Percentiles rank a stretch among this genome's conserved stretches.
Evolutionary conservation across 2,113 vertebrate species (phyloP).

Genomic region (Phyllopteryx taeniolatus): DNA sequence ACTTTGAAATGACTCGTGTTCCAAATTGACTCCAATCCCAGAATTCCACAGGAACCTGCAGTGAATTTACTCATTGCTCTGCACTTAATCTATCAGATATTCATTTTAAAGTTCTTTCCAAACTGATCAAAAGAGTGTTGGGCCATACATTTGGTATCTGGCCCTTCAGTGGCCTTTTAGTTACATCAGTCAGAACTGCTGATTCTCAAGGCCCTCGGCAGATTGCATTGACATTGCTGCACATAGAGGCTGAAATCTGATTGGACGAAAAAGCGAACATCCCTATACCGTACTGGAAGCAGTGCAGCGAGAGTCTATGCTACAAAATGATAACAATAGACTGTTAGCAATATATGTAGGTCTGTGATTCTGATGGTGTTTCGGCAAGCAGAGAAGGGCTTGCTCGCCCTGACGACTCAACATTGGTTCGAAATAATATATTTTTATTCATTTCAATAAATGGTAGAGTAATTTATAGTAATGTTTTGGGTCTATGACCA

Average conservation of each 20-base stretch:
- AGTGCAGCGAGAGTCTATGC: neutral
- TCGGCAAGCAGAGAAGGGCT: too few species aligned
- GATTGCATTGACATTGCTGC: too few species aligned
- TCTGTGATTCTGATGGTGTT: too few species aligned
- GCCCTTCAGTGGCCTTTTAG: too few species aligned
- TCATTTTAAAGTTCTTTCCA: too few species aligned
- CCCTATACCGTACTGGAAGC: too few species aligned
- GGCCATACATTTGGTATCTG: too few species aligned
- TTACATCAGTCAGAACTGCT: neutral
- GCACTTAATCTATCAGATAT: neutral
- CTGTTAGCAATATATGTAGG: neutral
- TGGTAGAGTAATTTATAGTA: constrained; percentile 14
- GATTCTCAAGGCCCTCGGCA: too few species aligned
- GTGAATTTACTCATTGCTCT: constrained; percentile 30
- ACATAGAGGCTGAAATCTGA: too few species aligned
- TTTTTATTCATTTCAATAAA: neutral
- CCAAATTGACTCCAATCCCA: constrained; percentile 47
- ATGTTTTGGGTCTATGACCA: constrained; percentile 22
- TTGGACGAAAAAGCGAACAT: too few species aligned
- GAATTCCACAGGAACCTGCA: constrained; percentile 39
- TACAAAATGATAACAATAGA: neutral
- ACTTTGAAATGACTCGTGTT: constrained; percentile 52
- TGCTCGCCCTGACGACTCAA: neutral
- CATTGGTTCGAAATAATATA: neutral
- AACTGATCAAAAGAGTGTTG: too few species aligned